phyloP scores from a whole-genome alignment of 2,113 vertebrate genomes.

The Neogale vison region DNA sequence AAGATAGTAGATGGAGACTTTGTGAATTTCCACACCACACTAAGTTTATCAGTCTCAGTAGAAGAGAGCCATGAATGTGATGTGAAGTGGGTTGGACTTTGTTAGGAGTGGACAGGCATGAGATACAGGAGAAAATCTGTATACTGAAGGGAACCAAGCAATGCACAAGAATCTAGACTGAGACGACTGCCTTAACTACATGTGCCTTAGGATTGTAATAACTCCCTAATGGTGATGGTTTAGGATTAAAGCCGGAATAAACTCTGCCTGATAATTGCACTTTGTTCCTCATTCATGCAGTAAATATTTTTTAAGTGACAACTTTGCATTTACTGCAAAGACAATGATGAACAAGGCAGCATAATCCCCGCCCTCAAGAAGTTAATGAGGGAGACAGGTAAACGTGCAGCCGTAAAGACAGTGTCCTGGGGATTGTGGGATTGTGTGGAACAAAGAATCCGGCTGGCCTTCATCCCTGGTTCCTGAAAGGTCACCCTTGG shows the following conservation, averaged over 20 bases:
- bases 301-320: not conserved
- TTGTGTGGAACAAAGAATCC: not conserved
- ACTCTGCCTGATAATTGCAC: not conserved
- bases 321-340: not conserved
- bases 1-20: too few relatives aligned
- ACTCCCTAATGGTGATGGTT: not conserved
- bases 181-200: not conserved
- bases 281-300: not conserved
- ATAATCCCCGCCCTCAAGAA: not conserved
- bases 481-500: not conserved
- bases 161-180: not conserved
- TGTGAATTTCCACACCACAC: not conserved
- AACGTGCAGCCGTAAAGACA: not conserved
- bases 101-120: not conserved
- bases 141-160: not conserved
- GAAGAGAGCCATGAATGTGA: not conserved
- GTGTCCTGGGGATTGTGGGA: not conserved
- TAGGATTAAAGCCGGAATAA: not conserved
- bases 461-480: not conserved
- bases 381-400: not conserved
- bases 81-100: not conserved
- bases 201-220: not conserved
- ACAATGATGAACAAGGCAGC: not conserved
- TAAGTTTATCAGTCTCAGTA: not conserved
- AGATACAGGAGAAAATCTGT: not conserved